Conservation (phyloP, 2,888 invertebrate species). For the Dysmachus trigonus region DNA sequence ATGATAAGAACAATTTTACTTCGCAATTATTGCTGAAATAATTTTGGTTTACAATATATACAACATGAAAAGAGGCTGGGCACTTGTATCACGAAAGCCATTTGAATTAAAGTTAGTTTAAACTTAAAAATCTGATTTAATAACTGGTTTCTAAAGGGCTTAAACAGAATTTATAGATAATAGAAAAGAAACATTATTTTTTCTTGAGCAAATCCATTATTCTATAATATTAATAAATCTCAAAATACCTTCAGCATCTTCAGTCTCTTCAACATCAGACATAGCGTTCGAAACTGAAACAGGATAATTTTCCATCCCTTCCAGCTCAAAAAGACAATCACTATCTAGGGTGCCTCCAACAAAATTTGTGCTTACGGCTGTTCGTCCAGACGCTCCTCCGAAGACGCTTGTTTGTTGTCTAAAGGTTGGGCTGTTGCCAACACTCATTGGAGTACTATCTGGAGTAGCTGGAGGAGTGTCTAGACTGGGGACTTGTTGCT, state of each 20-base stretch:
- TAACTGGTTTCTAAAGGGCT: no score
- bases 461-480: slow-evolving; percentile 65
- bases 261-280: slow-evolving; percentile 75
- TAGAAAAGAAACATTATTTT: not conserved
- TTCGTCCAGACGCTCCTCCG: slow-evolving; percentile 33
- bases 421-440: slow-evolving; percentile 64
- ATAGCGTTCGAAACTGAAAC: slow-evolving; percentile 51
- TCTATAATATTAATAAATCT: not conserved
- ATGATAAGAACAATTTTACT: no score
- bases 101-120: no score
- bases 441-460: slow-evolving; percentile 64
- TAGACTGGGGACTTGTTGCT: slow-evolving; percentile 57
- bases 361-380: slow-evolving; percentile 39
- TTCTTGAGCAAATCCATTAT: not conserved
- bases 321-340: slow-evolving; percentile 81
- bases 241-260: slow-evolving; percentile 78
- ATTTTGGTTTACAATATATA: no score
- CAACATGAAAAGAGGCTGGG: no score
- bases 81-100: no score
- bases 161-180: no score
- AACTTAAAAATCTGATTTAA: no score
- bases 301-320: slow-evolving; percentile 66
- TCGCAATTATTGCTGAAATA: no score
- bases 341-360: slow-evolving; percentile 65
- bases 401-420: slow-evolving; percentile 55